Conservation (phyloP, 2,888 invertebrate genomes). For the Meganola albula region DNA sequence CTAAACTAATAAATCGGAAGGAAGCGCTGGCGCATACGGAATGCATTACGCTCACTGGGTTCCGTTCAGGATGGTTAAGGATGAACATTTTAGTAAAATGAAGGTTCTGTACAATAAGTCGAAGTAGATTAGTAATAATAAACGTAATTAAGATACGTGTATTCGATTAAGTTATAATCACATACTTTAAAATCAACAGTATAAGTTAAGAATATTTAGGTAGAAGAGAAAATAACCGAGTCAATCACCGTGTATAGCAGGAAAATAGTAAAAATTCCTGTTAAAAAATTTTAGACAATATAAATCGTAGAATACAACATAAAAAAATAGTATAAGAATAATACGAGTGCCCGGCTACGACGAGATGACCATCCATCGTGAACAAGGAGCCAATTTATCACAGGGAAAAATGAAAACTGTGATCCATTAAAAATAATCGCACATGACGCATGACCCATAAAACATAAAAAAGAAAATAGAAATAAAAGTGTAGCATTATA, state of each 20-base stretch:
- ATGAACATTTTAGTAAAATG: too few species aligned
- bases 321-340: slow-evolving; percentile 34
- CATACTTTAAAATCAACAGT: too few species aligned
- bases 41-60: slow-evolving; percentile 33
- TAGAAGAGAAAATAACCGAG: too few species aligned
- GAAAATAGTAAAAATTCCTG: too few species aligned
- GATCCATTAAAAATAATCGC: slow-evolving; percentile 76
- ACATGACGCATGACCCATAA: slow-evolving; percentile 76
- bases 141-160: too few species aligned
- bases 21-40: slow-evolving; percentile 57
- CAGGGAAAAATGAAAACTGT: slow-evolving; percentile 69
- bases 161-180: too few species aligned
- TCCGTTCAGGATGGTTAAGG: slow-evolving; percentile 4
- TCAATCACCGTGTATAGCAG: too few species aligned
- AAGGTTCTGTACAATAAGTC: too few species aligned
- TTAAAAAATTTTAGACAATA: not conserved
- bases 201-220: too few species aligned
- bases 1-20: slow-evolving; percentile 67
- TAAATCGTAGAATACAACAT: too few species aligned
- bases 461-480: slow-evolving; percentile 72
- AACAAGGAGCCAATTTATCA: slow-evolving; percentile 74
- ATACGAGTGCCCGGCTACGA: slow-evolving; percentile 45
- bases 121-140: too few species aligned
- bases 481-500: slow-evolving; percentile 47
- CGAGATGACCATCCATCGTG: slow-evolving; percentile 69